Evolutionary conservation across 2,113 vertebrate genomes (phyloP), one percentile per base, ranked within the genome.

Genomic region (Plecturocebus donacophilus): DNA sequence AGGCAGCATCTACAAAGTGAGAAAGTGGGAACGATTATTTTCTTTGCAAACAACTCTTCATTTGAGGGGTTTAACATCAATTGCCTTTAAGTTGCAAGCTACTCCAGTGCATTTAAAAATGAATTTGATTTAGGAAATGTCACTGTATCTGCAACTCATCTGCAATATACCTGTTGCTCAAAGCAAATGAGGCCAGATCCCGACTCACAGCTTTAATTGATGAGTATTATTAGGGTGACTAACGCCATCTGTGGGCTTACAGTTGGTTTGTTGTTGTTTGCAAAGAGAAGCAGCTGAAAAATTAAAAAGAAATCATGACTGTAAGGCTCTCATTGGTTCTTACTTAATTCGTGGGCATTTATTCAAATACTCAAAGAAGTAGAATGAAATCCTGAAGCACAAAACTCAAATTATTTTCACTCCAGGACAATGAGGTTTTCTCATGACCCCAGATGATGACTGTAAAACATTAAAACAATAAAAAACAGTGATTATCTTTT

Each of bases 251-350:
- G 35, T 38, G 61, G 64, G n/a, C 20, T 68, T 32, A 6, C 20
- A 19, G 32, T 25, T 30, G 68, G 32, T 40, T 87, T 66, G 30
- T 87, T 77, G 17, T 66, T 84, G 54, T 86, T 76, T 87, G 27
- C 8, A 87, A 83, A 79, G 52, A 61, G 20, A 81, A 79, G 64
- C 75, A 68, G 56, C 87, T 95, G 71, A 85, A 97, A 97, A 90
- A n/a, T 42, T 38, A 45, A 40, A 30, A 49, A 88, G 64, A 84
- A 61, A 54, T 73, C 70, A n/a, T 35, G 14, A 91, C 47, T 45
- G 0, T 49, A 66, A 89, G 66, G 38, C 40, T 73, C 10, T 38
- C 13, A 35, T 82, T 87, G 71, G 16, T 66, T 64, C 61, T 32
- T 64, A 87, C 38, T 87, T 70, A 81, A 52, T 54, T 90, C 58